These are phyloP conservation scores for Drosophila tropicalis DNA, from an alignment of 1,140 invertebrate species.

Conservation along the genomic window DNA sequence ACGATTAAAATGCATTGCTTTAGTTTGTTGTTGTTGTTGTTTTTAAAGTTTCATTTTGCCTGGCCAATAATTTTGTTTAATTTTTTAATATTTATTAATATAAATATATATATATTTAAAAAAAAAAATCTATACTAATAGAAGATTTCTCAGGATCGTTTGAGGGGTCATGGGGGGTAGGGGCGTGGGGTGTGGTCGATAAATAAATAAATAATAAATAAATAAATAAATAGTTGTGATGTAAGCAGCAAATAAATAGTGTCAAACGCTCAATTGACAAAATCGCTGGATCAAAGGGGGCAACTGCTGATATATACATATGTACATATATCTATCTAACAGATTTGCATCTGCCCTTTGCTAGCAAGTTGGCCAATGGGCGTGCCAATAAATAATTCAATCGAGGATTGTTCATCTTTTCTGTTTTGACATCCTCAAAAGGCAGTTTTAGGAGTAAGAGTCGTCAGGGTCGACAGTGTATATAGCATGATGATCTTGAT, in stretches of 20 bases:
- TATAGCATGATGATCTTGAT: slow-evolving; percentile 30
- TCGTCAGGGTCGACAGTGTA: slow-evolving; percentile 42
- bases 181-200: neutral
- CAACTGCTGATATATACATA: neutral
- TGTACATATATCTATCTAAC: neutral
- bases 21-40: slow-evolving; percentile 20
- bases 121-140: slow-evolving; percentile 76
- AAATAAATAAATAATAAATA: slow-evolving; percentile 48
- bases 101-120: slow-evolving; percentile 68
- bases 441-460: slow-evolving; percentile 33
- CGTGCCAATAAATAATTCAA: slow-evolving; percentile 77
- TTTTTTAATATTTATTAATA: slow-evolving; percentile 1
- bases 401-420: slow-evolving; percentile 15
- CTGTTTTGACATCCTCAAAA: neutral
- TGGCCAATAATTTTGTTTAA: slow-evolving; percentile 59
- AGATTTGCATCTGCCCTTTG: slow-evolving; percentile 52
- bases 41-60: slow-evolving; percentile 29
- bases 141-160: slow-evolving; percentile 40
- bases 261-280: slow-evolving; percentile 66
- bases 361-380: slow-evolving; percentile 83
- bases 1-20: slow-evolving; percentile 72
- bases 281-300: slow-evolving; percentile 78
- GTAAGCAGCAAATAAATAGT: slow-evolving; percentile 69
- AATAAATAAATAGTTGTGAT: slow-evolving; percentile 36
- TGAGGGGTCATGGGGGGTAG: slow-evolving; percentile 12